Evolutionary conservation across 2,888 invertebrate genomes (phyloP).

Genomic region (Pantelozetes paolii): DNA sequence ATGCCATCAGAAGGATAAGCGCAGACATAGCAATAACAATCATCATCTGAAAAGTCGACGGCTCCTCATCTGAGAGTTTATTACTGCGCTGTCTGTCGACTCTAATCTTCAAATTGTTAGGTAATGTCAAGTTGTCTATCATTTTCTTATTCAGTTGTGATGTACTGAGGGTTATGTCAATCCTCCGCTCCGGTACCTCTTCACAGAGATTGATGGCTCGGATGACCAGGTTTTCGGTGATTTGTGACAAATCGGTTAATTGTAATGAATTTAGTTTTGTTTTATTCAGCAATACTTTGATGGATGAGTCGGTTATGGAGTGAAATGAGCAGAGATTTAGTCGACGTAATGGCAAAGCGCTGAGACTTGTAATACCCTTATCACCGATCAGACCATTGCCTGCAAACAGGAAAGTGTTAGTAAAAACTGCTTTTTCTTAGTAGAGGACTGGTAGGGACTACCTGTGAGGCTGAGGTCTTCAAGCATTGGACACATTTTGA

Average conservation of each 20-base stretch:
- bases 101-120: slow-evolving; percentile 8
- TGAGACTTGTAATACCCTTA: slow-evolving; percentile 22
- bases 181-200: background rate
- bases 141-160: slow-evolving; percentile 9
- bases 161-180: slow-evolving; percentile 33
- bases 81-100: slow-evolving; percentile 30
- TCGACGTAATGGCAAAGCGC: slow-evolving; percentile 4
- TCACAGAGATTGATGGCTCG: slow-evolving; percentile 27
- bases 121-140: background rate
- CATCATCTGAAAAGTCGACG: slow-evolving; percentile 39
- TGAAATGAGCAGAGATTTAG: slow-evolving; percentile 35
- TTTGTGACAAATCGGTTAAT: slow-evolving; percentile 36
- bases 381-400: slow-evolving; percentile 39
- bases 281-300: slow-evolving; percentile 7
- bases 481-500: slow-evolving; percentile 30
- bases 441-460: too few species aligned
- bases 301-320: slow-evolving; percentile 21
- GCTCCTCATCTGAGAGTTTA: slow-evolving; percentile 32
- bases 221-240: slow-evolving; percentile 32
- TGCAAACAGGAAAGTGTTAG: too few species aligned
- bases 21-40: slow-evolving; percentile 38
- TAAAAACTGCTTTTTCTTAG: too few species aligned
- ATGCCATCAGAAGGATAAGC: slow-evolving; percentile 37
- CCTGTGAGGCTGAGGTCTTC: slow-evolving; percentile 38
- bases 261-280: background rate